phyloP scores from a whole-genome alignment of 2,888 invertebrate species.

The Pseudeuparius sepicola region DNA sequence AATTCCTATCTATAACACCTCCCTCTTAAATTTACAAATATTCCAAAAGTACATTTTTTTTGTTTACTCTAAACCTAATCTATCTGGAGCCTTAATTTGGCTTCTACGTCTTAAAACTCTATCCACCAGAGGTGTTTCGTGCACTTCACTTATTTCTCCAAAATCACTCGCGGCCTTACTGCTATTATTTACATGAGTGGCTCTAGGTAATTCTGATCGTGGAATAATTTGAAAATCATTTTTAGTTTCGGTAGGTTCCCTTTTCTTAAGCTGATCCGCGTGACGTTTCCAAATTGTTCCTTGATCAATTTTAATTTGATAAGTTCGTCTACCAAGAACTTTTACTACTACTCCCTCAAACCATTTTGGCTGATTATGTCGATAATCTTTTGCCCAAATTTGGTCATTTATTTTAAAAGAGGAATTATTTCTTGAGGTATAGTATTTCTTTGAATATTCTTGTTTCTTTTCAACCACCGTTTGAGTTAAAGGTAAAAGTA shows the following conservation, averaged over 20 bases:
- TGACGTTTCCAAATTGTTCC: conserved; percentile 1
- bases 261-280: conserved; percentile 1
- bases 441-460: background rate
- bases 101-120: background rate
- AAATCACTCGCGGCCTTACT: no score
- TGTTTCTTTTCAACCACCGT: background rate
- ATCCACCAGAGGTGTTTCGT: no score
- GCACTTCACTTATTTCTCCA: no score
- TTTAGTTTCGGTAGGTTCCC: no score
- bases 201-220: no score
- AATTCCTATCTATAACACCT: background rate
- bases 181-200: no score
- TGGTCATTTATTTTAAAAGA: background rate
- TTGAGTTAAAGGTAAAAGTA: background rate
- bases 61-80: background rate
- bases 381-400: background rate
- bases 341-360: background rate
- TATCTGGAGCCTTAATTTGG: background rate
- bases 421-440: background rate
- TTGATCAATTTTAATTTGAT: conserved; percentile 1
- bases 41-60: background rate
- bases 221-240: no score
- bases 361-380: no score
- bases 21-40: background rate
- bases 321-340: conserved; percentile 1